These are phyloP conservation scores for Drosophila bunnanda DNA, from an alignment of 2,888 invertebrate species.

Conservation along the genomic window DNA sequence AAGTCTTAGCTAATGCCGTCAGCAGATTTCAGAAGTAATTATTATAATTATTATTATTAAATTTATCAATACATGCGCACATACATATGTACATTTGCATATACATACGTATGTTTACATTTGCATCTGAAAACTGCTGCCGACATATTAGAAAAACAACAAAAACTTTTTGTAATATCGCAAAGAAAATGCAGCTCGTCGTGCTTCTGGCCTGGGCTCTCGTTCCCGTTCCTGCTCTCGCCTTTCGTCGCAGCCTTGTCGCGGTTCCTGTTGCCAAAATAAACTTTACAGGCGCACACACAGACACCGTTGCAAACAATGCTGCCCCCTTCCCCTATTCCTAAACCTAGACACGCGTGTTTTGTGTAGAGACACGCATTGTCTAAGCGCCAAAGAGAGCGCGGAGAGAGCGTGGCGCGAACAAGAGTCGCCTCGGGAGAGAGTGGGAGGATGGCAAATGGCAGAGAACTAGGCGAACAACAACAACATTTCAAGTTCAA, in stretches of 20 bases:
- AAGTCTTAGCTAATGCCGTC: neutral
- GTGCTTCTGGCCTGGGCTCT: slow-evolving; percentile 12
- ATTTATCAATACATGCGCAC: neutral
- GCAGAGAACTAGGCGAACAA: slow-evolving; percentile 57
- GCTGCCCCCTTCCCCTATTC: slow-evolving; percentile 7
- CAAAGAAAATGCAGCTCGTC: slow-evolving; percentile 21
- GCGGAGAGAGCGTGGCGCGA: slow-evolving; percentile 11
- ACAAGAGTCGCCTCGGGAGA: slow-evolving; percentile 13
- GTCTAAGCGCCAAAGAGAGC: slow-evolving; percentile 63
- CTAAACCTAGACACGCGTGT: slow-evolving; percentile 52
- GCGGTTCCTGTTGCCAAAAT: slow-evolving; percentile 51
- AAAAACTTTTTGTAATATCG: neutral
- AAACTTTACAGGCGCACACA: slow-evolving; percentile 37
- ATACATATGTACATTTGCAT: neutral
- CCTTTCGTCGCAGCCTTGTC: slow-evolving; percentile 1
- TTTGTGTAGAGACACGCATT: slow-evolving; percentile 60
- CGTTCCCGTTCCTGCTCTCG: neutral
- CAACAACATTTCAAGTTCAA: slow-evolving; percentile 77
- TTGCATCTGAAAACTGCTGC: neutral
- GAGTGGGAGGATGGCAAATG: slow-evolving; percentile 41
- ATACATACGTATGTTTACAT: no score
- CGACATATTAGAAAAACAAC: neutral
- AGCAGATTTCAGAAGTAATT: slow-evolving; percentile 3
- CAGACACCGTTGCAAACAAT: slow-evolving; percentile 18
- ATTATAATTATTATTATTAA: neutral